phyloP scores from a whole-genome alignment of 2,797 vertebrate species.

The Cottoperca gobio region DNA sequence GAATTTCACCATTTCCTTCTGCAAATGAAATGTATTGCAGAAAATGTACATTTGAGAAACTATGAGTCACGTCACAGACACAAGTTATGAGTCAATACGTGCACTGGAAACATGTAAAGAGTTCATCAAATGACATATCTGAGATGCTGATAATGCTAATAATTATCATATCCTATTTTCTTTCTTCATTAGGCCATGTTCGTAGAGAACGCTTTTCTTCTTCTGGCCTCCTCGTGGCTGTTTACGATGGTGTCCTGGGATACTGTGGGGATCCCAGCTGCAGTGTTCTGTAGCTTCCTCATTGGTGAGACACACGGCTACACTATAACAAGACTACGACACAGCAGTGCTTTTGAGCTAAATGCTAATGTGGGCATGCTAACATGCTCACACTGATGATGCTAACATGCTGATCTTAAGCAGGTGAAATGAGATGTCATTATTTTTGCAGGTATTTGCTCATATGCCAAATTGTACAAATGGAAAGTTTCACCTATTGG shows the following conservation, averaged over 20 bases:
- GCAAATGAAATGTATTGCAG: neutral
- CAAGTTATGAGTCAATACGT: neutral
- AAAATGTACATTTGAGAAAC: neutral
- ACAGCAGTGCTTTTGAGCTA: neutral
- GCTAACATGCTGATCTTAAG: neutral
- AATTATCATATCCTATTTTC: too few relatives aligned
- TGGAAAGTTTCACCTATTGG: neutral
- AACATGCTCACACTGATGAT: neutral
- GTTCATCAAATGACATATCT: neutral
- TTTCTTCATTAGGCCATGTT: slow-evolving; percentile 85
- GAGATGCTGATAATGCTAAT: neutral
- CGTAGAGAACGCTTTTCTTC: slow-evolving; percentile 86
- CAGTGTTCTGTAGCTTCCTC: slow-evolving; percentile 86
- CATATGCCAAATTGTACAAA: too few relatives aligned
- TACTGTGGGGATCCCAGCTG: slow-evolving; percentile 80
- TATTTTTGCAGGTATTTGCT: too few relatives aligned
- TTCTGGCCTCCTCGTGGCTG: slow-evolving; percentile 86
- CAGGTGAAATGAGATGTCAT: neutral
- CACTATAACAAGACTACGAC: neutral
- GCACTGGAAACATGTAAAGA: slow-evolving; percentile 4
- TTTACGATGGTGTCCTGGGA: slow-evolving; percentile 84
- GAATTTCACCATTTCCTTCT: neutral
- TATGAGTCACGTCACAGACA: neutral
- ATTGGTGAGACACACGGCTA: slow-evolving; percentile 81
- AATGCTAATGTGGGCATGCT: neutral